Evolutionary conservation across 2,888 invertebrate species (phyloP).

Genomic region (Ashinkailepas kermadecensis): DNA sequence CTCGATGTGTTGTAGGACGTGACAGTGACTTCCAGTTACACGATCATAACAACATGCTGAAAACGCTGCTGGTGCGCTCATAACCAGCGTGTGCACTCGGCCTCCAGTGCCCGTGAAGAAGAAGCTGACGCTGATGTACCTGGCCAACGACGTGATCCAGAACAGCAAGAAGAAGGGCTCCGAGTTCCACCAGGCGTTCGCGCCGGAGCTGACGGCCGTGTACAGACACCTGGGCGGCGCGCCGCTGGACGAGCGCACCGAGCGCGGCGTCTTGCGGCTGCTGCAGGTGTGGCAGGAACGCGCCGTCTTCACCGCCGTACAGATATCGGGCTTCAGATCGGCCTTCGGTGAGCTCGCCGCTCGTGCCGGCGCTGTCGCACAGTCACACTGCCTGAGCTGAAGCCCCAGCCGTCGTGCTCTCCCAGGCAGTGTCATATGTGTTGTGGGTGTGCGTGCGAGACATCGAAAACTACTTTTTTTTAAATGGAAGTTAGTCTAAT

Average conservation of each 20-base stretch:
- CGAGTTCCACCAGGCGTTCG: conserved; percentile 53
- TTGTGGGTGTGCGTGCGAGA: too few relatives aligned
- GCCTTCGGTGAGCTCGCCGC: not conserved
- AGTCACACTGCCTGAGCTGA: too few relatives aligned
- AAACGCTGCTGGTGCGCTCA: too few relatives aligned
- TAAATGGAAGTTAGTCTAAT: too few relatives aligned
- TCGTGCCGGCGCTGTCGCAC: too few relatives aligned
- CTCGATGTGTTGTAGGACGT: too few relatives aligned
- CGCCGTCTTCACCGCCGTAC: conserved; percentile 58
- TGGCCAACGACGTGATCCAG: conserved; percentile 99
- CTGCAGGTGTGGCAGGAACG: conserved; percentile 88
- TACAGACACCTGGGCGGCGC: conserved; percentile 68
- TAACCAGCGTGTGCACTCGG: not conserved
- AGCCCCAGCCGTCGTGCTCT: too few relatives aligned
- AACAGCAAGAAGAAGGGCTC: conserved; percentile 97
- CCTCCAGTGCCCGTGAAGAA: conserved; percentile 41
- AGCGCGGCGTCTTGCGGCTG: conserved; percentile 68
- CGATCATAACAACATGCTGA: too few relatives aligned
- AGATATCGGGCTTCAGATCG: not conserved
- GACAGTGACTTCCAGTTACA: too few relatives aligned
- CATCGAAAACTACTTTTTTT: too few relatives aligned
- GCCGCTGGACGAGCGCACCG: conserved; percentile 72
- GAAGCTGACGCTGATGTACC: conserved; percentile 93
- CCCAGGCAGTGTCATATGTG: too few relatives aligned
- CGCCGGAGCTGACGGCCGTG: conserved; percentile 43